Conservation (phyloP, 2,113 vertebrate genomes). For the Callipepla californica region DNA sequence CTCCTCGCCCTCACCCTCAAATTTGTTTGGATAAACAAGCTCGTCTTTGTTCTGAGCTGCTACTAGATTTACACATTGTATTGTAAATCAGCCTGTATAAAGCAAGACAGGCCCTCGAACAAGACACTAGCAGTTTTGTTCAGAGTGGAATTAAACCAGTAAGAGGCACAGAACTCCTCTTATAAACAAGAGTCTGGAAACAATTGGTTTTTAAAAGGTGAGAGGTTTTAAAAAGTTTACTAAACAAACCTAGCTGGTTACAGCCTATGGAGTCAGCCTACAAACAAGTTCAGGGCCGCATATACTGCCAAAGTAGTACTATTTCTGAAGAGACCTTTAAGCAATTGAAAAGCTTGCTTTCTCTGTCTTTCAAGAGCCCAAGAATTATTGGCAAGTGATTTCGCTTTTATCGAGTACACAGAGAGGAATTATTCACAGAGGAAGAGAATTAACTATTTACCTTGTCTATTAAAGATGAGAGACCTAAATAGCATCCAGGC, state of each 20-base stretch:
- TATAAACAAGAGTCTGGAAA: slow-evolving; percentile 30
- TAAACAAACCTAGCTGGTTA: slow-evolving; percentile 48
- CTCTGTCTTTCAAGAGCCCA: neutral
- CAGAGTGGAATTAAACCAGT: slow-evolving; percentile 38
- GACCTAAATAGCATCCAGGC: neutral
- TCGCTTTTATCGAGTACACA: slow-evolving; percentile 40
- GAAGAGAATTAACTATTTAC: slow-evolving; percentile 32
- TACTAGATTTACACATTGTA: slow-evolving; percentile 53
- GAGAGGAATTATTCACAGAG: slow-evolving; percentile 52
- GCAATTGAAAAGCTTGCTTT: slow-evolving; percentile 19
- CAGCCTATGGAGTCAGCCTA: neutral
- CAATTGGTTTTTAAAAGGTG: slow-evolving; percentile 61
- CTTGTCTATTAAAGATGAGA: slow-evolving; percentile 27
- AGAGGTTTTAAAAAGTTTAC: slow-evolving; percentile 61
- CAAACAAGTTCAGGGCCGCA: slow-evolving; percentile 38
- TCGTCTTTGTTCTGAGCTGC: slow-evolving; percentile 51
- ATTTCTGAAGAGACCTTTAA: slow-evolving; percentile 32
- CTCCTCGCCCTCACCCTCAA: slow-evolving; percentile 54
- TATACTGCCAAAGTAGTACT: neutral
- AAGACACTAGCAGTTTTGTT: slow-evolving; percentile 58
- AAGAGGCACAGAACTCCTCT: slow-evolving; percentile 31
- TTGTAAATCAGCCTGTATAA: slow-evolving; percentile 48
- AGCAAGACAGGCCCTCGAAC: slow-evolving; percentile 41
- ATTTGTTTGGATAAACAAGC: slow-evolving; percentile 69
- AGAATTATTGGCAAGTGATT: slow-evolving; percentile 44